phyloP scores from a whole-genome alignment of 2,113 vertebrate genomes.

The Mesocricetus auratus region DNA sequence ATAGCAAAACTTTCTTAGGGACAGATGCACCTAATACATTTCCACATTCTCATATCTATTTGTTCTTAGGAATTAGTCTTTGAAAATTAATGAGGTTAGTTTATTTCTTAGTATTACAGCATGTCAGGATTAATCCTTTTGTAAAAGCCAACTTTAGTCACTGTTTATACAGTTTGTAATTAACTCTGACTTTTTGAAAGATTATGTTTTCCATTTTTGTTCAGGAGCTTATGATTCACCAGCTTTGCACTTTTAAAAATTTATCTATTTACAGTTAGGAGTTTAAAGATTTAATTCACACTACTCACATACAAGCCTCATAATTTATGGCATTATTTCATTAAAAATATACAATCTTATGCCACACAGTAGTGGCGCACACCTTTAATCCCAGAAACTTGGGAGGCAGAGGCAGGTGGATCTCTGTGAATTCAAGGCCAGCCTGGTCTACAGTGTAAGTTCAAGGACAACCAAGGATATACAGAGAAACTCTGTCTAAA shows the following conservation, averaged over 20 bases:
- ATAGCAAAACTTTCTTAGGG: constrained; percentile 15
- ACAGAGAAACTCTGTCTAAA: too few species aligned
- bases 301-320: not conserved
- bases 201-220: not conserved
- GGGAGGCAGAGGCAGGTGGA: too few species aligned
- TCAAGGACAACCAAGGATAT: too few species aligned
- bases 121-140: constrained; percentile 10
- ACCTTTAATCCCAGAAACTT: too few species aligned
- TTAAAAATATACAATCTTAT: not conserved
- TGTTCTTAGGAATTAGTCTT: constrained; percentile 29
- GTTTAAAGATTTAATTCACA: constrained; percentile 58
- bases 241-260: constrained; percentile 17
- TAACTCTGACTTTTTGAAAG: constrained; percentile 47
- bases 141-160: constrained; percentile 51
- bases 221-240: constrained; percentile 51
- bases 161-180: constrained; percentile 31
- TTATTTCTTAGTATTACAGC: constrained; percentile 36
- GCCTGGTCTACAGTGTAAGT: too few species aligned
- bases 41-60: not conserved
- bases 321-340: constrained; percentile 38
- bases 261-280: constrained; percentile 52
- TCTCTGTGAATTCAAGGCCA: too few species aligned
- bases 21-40: not conserved
- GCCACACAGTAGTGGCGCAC: too few species aligned
- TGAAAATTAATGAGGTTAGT: constrained; percentile 20